Evolutionary conservation across 64 coral and sea anemone species (phyloP).

Genomic region (Actinia equina): DNA sequence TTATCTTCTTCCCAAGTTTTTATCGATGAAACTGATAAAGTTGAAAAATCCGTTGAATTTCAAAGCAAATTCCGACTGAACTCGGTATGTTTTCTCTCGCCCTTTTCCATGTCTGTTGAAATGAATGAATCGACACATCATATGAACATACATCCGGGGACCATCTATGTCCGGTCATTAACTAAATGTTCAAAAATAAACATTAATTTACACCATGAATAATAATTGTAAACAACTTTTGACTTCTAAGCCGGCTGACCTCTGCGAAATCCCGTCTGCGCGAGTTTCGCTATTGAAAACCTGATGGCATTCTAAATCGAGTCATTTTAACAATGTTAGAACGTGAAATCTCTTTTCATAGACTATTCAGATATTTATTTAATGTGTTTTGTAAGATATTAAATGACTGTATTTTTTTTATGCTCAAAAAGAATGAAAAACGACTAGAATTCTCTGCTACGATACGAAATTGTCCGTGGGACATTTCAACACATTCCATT

Average conservation of each 20-base stretch:
- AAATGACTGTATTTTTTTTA: too few relatives aligned
- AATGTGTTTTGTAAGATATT: too few relatives aligned
- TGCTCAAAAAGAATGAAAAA: too few relatives aligned
- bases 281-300: neutral
- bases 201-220: neutral
- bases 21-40: too few relatives aligned
- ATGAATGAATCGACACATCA: too few relatives aligned
- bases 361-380: too few relatives aligned
- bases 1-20: too few relatives aligned
- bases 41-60: too few relatives aligned
- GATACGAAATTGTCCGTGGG: neutral
- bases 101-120: neutral
- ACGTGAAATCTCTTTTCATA: neutral
- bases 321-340: neutral
- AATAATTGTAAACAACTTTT: neutral
- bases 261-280: neutral
- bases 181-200: neutral
- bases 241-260: neutral
- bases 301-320: neutral
- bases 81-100: neutral
- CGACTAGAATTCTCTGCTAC: too few relatives aligned
- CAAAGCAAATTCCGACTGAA: too few relatives aligned
- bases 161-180: neutral
- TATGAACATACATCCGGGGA: neutral
- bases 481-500: neutral